A percentile compares a stretch with the other conserved stretches of the same genome.
Conservation (phyloP, 2,888 invertebrate genomes). For the Luffia ferchaultella region DNA sequence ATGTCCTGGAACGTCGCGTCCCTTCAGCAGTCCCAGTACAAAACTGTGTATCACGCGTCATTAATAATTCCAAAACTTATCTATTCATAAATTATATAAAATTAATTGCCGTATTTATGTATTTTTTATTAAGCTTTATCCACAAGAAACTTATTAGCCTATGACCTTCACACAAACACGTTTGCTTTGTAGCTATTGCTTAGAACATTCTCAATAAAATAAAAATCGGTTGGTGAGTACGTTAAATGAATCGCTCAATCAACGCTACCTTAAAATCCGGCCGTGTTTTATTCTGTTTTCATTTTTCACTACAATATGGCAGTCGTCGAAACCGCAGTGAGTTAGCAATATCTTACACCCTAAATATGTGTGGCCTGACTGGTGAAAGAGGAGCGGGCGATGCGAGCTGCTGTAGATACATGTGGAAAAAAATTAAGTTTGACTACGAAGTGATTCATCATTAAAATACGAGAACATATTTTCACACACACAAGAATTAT, state of each 20-base stretch:
- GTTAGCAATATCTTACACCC: constrained; percentile 28
- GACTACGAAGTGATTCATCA: no score
- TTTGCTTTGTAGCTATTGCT: background rate
- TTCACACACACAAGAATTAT: no score
- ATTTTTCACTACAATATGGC: constrained; percentile 10
- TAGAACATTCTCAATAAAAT: background rate
- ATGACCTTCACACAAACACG: background rate
- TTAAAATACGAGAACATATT: no score
- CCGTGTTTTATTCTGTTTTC: constrained; percentile 6
- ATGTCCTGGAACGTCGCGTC: no score
- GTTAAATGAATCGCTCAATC: constrained; percentile 45
- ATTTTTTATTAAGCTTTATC: no score
- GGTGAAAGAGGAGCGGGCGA: background rate
- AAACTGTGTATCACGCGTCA: no score
- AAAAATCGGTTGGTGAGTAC: background rate
- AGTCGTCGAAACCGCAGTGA: constrained; percentile 36
- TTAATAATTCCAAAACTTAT: no score
- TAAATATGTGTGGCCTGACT: constrained; percentile 1
- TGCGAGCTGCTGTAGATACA: background rate
- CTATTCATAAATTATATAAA: no score
- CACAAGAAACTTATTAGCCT: no score
- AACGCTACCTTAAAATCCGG: constrained; percentile 23
- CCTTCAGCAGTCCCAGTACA: no score
- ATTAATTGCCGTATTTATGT: no score
- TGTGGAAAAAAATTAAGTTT: background rate